phyloP scores from a whole-genome alignment of 2,113 vertebrate genomes.

The Eurypyga helias region DNA sequence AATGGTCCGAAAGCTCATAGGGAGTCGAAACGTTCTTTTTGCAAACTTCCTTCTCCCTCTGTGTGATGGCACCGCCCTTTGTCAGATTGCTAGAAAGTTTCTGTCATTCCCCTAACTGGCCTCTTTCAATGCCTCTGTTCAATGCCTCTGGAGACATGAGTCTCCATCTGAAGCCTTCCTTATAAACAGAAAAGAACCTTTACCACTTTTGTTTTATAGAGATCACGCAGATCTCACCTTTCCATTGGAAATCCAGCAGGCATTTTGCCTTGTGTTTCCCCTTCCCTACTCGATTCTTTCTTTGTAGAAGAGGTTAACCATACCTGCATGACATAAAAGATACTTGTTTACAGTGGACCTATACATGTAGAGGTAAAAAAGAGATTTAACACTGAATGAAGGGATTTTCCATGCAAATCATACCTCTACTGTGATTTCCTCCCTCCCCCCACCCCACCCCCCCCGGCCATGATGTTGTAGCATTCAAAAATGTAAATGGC shows the following conservation, averaged over 20 bases:
- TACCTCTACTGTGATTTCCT: background rate
- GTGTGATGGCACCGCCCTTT: background rate
- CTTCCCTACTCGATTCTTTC: background rate
- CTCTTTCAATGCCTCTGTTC: background rate
- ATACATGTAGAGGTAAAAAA: background rate
- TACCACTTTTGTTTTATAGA: background rate
- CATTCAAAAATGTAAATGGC: background rate
- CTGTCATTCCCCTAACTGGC: background rate
- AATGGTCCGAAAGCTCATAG: background rate
- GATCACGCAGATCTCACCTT: background rate
- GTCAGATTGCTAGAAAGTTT: background rate
- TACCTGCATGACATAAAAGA: background rate
- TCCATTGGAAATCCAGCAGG: background rate
- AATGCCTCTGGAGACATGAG: background rate
- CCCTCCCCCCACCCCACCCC: background rate
- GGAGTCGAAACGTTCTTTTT: accelerated
- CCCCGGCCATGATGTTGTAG: background rate
- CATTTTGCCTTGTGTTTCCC: background rate
- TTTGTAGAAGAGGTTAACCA: background rate
- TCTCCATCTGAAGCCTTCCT: background rate
- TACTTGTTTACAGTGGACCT: background rate
- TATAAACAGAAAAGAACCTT: background rate
- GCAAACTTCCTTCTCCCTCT: background rate
- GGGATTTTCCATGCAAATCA: background rate
- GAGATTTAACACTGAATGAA: background rate